Percentiles rank a stretch among this genome's conserved stretches.
Conservation (phyloP, 1,140 invertebrate genomes). For the Paraescarpia echinospica region DNA sequence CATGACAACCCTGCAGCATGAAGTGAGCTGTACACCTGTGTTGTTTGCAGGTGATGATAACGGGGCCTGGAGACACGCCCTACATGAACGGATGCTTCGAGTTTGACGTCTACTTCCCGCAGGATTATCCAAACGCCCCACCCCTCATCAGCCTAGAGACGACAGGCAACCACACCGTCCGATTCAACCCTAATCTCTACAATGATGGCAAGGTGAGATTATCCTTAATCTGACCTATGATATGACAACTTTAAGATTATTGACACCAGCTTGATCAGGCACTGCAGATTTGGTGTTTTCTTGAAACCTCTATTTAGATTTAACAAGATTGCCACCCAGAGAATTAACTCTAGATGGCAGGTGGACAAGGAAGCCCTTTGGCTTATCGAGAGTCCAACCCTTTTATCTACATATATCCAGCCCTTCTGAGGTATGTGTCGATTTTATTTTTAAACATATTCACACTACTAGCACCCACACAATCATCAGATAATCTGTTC, state of each 20-base stretch:
- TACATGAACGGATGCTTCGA: conserved; percentile 63
- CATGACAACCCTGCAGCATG: neutral
- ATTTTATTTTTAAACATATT: no score
- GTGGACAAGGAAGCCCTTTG: no score
- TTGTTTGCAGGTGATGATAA: conserved; percentile 78
- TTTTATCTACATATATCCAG: no score
- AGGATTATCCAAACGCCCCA: conserved; percentile 60
- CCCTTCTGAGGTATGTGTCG: no score
- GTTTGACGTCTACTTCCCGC: conserved; percentile 62
- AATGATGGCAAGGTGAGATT: conserved; percentile 81
- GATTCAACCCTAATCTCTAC: conserved; percentile 97
- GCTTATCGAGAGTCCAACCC: no score
- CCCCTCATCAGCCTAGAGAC: conserved; percentile 89
- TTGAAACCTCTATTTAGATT: no score
- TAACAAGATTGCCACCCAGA: no score
- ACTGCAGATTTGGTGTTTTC: no score
- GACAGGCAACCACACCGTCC: conserved; percentile 87
- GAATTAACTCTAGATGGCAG: no score
- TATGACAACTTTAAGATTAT: neutral
- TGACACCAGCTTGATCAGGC: neutral
- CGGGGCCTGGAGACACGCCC: conserved; percentile 63
- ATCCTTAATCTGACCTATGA: neutral
- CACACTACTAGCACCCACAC: no score
- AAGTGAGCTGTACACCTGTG: neutral
- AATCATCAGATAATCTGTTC: no score